These are phyloP conservation scores for Plebejus argus DNA, from an alignment of 2,888 invertebrate genomes.

Conservation along the genomic window DNA sequence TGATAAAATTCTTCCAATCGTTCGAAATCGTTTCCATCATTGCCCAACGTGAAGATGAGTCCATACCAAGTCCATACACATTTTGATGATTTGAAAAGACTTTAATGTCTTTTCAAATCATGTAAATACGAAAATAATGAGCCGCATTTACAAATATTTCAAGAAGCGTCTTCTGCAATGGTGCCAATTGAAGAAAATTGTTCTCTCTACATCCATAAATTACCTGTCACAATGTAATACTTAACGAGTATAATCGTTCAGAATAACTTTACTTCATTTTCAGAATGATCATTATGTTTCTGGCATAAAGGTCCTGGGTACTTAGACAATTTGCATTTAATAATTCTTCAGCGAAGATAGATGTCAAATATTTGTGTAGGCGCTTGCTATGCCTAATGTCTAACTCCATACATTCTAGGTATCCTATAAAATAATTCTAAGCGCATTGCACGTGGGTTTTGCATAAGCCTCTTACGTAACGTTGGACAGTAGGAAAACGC, in stretches of 20 bases:
- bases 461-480: constrained; percentile 27
- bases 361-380: too few relatives aligned
- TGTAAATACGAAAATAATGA: background rate
- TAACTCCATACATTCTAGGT: too few relatives aligned
- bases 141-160: constrained; percentile 3
- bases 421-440: constrained; percentile 8
- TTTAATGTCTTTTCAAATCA: constrained; percentile 12
- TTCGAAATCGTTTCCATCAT: background rate
- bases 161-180: background rate
- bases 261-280: too few relatives aligned
- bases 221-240: constrained; percentile 10
- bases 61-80: too few relatives aligned
- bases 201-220: background rate
- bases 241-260: constrained; percentile 10
- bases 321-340: too few relatives aligned
- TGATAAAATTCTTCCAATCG: too few relatives aligned
- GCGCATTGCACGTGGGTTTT: constrained; percentile 35
- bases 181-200: constrained; percentile 10
- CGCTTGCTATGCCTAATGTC: too few relatives aligned
- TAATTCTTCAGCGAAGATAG: too few relatives aligned
- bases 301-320: too few relatives aligned
- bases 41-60: background rate
- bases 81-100: too few relatives aligned
- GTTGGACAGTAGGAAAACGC: constrained; percentile 48
- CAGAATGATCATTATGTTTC: too few relatives aligned